These are phyloP conservation scores for Dendrolimus houi DNA, from an alignment of 2,888 invertebrate genomes.

Conservation along the genomic window DNA sequence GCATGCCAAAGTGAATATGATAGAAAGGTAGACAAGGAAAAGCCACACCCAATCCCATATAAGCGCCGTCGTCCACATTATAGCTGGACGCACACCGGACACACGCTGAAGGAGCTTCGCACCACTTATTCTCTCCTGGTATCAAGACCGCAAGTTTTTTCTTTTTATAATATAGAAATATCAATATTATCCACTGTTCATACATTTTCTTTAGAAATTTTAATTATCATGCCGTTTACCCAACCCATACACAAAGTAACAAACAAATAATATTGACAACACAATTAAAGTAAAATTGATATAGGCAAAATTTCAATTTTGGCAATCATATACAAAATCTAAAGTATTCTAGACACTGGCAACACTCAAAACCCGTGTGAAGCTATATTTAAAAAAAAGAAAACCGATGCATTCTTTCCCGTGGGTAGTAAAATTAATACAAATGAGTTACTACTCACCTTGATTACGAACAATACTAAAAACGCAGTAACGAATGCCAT, in stretches of 20 bases:
- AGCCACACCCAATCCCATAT: constrained; percentile 82
- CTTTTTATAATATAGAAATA: too few species aligned
- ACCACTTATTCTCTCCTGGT: constrained; percentile 81
- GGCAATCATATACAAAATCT: too few species aligned
- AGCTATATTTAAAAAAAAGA: too few species aligned
- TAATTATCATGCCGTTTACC: neutral
- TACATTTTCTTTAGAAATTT: too few species aligned
- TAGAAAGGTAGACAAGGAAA: constrained; percentile 73
- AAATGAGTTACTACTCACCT: constrained; percentile 30
- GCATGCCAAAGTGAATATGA: constrained; percentile 77
- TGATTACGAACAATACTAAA: constrained; percentile 75
- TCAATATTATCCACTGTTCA: too few species aligned
- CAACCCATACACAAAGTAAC: neutral
- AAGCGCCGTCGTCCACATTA: constrained; percentile 82
- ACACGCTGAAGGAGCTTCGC: constrained; percentile 84
- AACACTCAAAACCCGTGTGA: too few species aligned
- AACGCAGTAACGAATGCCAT: constrained; percentile 84
- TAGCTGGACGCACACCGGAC: constrained; percentile 80
- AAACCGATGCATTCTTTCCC: too few species aligned
- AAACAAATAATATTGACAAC: neutral
- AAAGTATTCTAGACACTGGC: too few species aligned
- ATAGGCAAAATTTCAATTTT: too few species aligned
- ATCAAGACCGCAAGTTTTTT: constrained; percentile 4
- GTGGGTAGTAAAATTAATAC: too few species aligned
- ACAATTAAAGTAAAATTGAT: too few species aligned